Evolutionary conservation across 2,113 vertebrate genomes (phyloP), one percentile per base, ranked within the genome.

Genomic region (Dasyurus viverrinus): DNA sequence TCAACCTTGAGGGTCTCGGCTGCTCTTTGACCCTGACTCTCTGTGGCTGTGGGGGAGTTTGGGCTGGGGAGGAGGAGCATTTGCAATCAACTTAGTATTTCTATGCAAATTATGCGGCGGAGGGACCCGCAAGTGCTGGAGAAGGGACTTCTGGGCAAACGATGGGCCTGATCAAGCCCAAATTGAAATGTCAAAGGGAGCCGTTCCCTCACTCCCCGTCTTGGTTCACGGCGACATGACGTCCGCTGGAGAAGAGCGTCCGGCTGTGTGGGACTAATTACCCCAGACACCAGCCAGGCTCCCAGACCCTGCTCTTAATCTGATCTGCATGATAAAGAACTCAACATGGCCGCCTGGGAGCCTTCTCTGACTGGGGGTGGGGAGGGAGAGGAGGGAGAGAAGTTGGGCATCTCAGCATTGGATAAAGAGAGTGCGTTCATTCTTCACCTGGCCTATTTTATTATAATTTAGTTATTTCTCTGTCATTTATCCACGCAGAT

Each of bases 191-290:
- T 90, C 93, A n/a, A n/a, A 92, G 26, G 24, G 53, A 92, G 46
- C 48, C 92, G 84, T 84, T 42, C 12, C 22, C 0, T 19, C 0
- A 0, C n/a, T 30, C 24, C 24, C 53, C 52, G 36, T 91, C 95
- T 55, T 6, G 0, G 50, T 93, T 54, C 0, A 0, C 27, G 90
- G 27, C 5, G 36, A 53, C 92, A 90, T 52, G 91, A 0, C 0
- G 92, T 90, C 54, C 84, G 54, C 96, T 94, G 24, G 84, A 91
- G 52, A 89, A 0, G 0, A 60, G 60, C 91, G 90, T 91, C 97
- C 91, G 90, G 93, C 94, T 96, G 95, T 92, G 91, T 68, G 0
- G 0, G 8, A 23, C 55, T 90, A 27, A 52, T 94, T 53, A 91
- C 93, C 93, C 92, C 7, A 0, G 84, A 93, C 92, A 91, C 54